These are phyloP conservation scores for Tetragonisca angustula DNA, from an alignment of 2,888 invertebrate species.

Conservation along the genomic window DNA sequence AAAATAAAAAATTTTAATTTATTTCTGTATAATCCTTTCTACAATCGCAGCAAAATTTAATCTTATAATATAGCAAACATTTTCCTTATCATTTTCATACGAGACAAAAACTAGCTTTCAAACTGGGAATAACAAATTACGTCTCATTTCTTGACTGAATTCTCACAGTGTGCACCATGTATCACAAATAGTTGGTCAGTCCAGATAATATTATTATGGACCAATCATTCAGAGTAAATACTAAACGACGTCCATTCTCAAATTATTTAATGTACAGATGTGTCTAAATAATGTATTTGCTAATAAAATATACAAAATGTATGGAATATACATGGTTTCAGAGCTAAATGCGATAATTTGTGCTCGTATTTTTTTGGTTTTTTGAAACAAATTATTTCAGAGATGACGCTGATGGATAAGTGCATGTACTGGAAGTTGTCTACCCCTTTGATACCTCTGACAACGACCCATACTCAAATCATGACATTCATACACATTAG, in stretches of 20 bases:
- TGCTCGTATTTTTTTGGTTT: constrained; percentile 55
- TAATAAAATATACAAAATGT: constrained; percentile 77
- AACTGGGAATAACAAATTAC: constrained; percentile 62
- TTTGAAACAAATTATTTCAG: constrained; percentile 68
- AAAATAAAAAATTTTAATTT: constrained; percentile 45
- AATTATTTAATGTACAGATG: constrained; percentile 64
- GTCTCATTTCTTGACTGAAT: constrained; percentile 55
- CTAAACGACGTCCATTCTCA: constrained; percentile 58
- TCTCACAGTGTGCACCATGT: constrained; percentile 65
- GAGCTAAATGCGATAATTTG: constrained; percentile 70
- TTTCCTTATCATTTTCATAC: constrained; percentile 46
- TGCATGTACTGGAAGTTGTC: constrained; percentile 82
- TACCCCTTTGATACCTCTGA: constrained; percentile 83
- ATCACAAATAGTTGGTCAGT: constrained; percentile 71
- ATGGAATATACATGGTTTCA: constrained; percentile 73
- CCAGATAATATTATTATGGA: constrained; percentile 60
- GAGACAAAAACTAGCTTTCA: constrained; percentile 59
- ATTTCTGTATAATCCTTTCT: constrained; percentile 27
- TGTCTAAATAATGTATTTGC: constrained; percentile 68
- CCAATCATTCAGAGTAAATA: constrained; percentile 65
- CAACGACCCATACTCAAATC: constrained; percentile 80
- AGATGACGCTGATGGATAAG: constrained; percentile 82
- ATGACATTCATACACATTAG: constrained; percentile 82
- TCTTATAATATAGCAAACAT: constrained; percentile 41
- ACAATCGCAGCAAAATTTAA: constrained; percentile 45